Conservation (phyloP, 2,888 invertebrate genomes). For the Stenodera caucasica region DNA sequence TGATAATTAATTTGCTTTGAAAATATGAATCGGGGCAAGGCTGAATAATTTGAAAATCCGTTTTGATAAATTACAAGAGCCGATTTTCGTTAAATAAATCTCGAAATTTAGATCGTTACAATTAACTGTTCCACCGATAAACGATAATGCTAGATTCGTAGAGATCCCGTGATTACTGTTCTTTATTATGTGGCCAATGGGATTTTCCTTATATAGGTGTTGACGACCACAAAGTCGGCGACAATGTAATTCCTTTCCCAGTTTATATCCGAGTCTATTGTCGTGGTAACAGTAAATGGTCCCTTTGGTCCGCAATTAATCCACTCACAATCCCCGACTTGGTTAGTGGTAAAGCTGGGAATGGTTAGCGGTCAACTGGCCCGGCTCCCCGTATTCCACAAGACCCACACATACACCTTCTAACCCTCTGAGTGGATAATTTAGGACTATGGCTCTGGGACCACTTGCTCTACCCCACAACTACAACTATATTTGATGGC, state of each 20-base stretch:
- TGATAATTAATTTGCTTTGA: conserved; percentile 22
- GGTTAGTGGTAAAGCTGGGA: conserved; percentile 47
- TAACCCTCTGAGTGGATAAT: conserved; percentile 32
- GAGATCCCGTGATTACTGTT: conserved; percentile 18
- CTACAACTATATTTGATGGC: conserved; percentile 10
- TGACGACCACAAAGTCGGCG: conserved; percentile 46
- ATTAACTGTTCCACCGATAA: conserved; percentile 15
- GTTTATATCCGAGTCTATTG: conserved; percentile 51
- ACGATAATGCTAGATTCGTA: conserved; percentile 10
- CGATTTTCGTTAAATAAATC: too few relatives aligned
- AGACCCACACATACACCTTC: conserved; percentile 37
- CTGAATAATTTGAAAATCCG: too few relatives aligned
- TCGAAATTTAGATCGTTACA: too few relatives aligned
- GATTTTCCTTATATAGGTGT: conserved; percentile 50
- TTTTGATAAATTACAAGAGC: too few relatives aligned
- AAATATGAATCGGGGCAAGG: not conserved
- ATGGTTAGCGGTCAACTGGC: conserved; percentile 47
- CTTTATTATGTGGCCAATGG: conserved; percentile 21
- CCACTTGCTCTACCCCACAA: conserved; percentile 26
- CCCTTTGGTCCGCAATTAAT: conserved; percentile 53
- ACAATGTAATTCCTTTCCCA: conserved; percentile 48
- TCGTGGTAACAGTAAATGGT: conserved; percentile 49
- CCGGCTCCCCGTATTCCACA: conserved; percentile 43
- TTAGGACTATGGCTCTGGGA: conserved; percentile 34
- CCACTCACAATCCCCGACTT: conserved; percentile 48